Evolutionary conservation across 1,140 invertebrate genomes (phyloP), one percentile per base, ranked within the genome.

Genomic region (Drosophila repleta): DNA sequence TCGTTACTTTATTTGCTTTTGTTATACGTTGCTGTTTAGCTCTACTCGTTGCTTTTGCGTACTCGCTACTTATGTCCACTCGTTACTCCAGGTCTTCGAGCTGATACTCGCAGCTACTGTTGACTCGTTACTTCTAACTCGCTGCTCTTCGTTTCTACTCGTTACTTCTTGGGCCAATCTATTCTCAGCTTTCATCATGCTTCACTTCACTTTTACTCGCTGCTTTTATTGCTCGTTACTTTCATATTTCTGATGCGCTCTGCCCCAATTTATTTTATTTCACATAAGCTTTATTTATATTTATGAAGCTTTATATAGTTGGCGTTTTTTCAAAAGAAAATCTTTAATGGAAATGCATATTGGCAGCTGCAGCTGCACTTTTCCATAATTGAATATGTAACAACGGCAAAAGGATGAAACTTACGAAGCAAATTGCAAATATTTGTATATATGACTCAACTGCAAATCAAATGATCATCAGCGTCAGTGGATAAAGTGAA

Each of bases 251-350:
- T 17, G n/a, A 2, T 15, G 39, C 6, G 5, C 5, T 7, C 15
- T 43, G 6, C 39, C n/a, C 15, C 37, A 32, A 39, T 71, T 71
- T 35, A 56, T 69, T 48, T 61, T 67, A 62, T 68, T 43, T 43
- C 1, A 21, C 45, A 35, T 52, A n/a, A 11, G 20, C 11, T 61
- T 76, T 72, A 58, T 76, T 78, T 76, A 66, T 78, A 76, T 76
- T 72, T 78, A 78, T 78, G 58, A 61, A 62, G 45, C 58, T 76
- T 51, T 46, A 64, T 65, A 41, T 46, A 58, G 41, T 41, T 45
- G 48, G 26, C 61, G 51, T 24, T 26, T 32, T 26, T 35, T 53
- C n/a, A 21, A 53, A 29, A 45, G 24, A 53, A 62, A 52, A 51
- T 7, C 52, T 52, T 7, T 43, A 43, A 63, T 55, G 62, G 39